Base-by-base conservation (phyloP, 2,888 invertebrate species). In the Auanema freiburgensis region DNA sequence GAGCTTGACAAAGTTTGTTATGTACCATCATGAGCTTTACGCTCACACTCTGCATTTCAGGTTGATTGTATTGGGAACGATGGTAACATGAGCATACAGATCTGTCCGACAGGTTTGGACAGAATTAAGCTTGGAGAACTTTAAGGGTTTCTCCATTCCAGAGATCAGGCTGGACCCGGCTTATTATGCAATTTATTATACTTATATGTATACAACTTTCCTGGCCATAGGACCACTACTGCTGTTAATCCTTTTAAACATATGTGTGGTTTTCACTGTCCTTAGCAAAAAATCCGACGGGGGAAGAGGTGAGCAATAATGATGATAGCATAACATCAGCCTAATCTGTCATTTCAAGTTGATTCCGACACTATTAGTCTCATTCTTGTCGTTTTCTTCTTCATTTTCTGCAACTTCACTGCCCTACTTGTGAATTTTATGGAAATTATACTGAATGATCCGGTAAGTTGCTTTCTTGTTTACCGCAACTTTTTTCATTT, bases 331-430 rank as follows among this genome's bases (percentile, higher is more conserved):
- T 16, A n/a, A 4, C n/a, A n/a, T n/a, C 16, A 21, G 52, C 52
- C 23, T 51, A 24, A 51, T 23, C 52, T 21, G 5, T 10, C 16
- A 16, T 18, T 21, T 23, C 46, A 67, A 72, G 81, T 76, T 46
- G 80, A 80, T 57, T 78, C 76, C 3, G 81, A 83, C 66, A 80
- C 79, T 8, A 65, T 80, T 8, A 74, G 74, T 18, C 69, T 82
- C 23, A 81, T 82, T 53, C 75, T 82, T 40, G 82, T 82, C 54
- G 82, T 82, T 2, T 82, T 76, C 54, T 73, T 82, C 70, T 82
- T 82, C 72, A 82, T 82, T 54, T 82, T 81, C 65, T 82, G 81
- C 70, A 82, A 82, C 59, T 81, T 79, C 57, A 78, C 77, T 23
- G 82, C 82, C 16, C 73, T 82, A 33, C 61, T 82, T 25, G 79